Evolutionary conservation across 2,113 vertebrate genomes (phyloP).

Genomic region (Poicephalus gulielmi): DNA sequence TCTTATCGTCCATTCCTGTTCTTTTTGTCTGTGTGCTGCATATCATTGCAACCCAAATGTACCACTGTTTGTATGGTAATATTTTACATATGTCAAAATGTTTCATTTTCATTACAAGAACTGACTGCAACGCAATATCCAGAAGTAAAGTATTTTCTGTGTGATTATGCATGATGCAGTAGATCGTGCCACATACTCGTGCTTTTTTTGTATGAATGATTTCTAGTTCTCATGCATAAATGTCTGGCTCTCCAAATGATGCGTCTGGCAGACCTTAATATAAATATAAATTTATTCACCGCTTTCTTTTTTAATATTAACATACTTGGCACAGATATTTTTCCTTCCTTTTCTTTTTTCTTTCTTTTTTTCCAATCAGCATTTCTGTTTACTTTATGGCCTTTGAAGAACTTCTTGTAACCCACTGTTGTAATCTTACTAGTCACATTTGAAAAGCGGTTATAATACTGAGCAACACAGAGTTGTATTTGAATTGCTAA

Average conservation of each 20-base stretch:
- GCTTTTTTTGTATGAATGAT: background rate
- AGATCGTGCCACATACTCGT: background rate
- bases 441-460: background rate
- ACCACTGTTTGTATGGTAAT: background rate
- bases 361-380: background rate
- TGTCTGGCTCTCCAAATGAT: constrained; percentile 17
- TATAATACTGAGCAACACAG: background rate
- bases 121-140: background rate
- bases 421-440: background rate
- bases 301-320: constrained; percentile 11
- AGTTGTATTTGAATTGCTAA: background rate
- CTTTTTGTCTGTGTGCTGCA: background rate
- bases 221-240: constrained; percentile 41
- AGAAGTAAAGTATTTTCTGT: background rate
- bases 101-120: background rate
- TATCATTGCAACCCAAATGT: background rate
- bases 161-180: background rate
- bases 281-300: constrained; percentile 37
- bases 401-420: constrained; percentile 24
- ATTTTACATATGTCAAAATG: background rate
- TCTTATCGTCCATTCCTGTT: background rate
- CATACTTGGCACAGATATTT: constrained; percentile 10
- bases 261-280: background rate
- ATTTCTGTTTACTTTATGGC: background rate
- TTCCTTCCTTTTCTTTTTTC: background rate